Evolutionary conservation across 2,797 vertebrate species (phyloP), one percentile per base, ranked within the genome.

Genomic region (Sebastolobus altivelis): DNA sequence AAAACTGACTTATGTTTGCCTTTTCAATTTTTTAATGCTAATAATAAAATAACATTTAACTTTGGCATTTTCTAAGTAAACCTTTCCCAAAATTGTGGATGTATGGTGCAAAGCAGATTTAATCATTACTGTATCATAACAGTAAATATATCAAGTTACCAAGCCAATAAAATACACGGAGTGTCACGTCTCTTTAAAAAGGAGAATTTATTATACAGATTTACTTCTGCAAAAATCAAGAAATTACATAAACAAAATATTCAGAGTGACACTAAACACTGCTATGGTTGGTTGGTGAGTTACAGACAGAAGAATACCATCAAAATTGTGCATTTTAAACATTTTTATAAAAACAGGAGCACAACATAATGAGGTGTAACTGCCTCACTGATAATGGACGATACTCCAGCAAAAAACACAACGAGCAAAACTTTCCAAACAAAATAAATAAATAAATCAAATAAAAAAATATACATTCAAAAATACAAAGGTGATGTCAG

Each of bases 151-250:
- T 4, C 16, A 20, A 38, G 13, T 56, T 40, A 22, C 5, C 22
- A 70, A 72, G 8, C 7, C 29, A 73, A 70, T 38, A 38, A 77
- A 22, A 52, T 11, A 16, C 20, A 65, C 22, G 18, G 2, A 8
- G 20, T 27, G 37, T 58, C 12, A 56, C 0, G 1, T 74, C 38
- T 46, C 49, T 81, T 78, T 70, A 79, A 72, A 70, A 78, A 78
- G 37, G 38, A 81, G 20, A 65, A 43, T 90, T 89, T 88, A 88
- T 87, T 83, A 16, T 38, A 38, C 13, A 79, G 22, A 14, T 59
- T 60, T 35, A 1, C 7, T 74, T 69, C 33, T 65, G 27, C 0
- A 20, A 3, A 61, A 69, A 73, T 54, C 10, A 84, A 80, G 12
- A 75, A 12, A 72, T 49, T 3, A 71, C 52, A 56, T 22, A 43